Evolutionary conservation across 2,113 vertebrate genomes (phyloP), one percentile per base, ranked within the genome.

Genomic region (Dipodomys merriami): DNA sequence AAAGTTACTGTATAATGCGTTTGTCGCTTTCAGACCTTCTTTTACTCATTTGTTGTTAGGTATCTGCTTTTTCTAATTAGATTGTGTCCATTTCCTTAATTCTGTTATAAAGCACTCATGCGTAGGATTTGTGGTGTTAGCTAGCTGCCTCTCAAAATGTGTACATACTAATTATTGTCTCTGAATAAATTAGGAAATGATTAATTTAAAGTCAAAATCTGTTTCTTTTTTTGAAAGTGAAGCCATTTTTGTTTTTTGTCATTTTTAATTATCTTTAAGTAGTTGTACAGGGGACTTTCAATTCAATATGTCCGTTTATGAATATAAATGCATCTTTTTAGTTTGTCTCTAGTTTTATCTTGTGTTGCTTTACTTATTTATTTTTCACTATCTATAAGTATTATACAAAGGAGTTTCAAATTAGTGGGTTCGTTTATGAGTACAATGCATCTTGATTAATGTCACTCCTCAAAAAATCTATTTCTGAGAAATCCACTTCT

Each of bases 171-270:
- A 76, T 79, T 73, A 49, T 35, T 82, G 90, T 62, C 27, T 80
- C 44, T 92, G 88, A 84, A 49, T 87, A 71, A 87, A 57, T 57
- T 57, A 57, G 25, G 53, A 90, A 91, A 81, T 81, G 8, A 88
- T 85, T 27, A 77, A 84, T 30, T 95, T 81, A 91, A 27, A 91
- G 76, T 76, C 57, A 11, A 57, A 57, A 57, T 57, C 15, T 57
- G 53, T 57, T 57, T 49, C 49, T 49, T 9, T 49, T 57, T 57
- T 57, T 57, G 12, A 16, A 57, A 57, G 53, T 4, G 15, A 57
- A 57, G 15, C 53, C 53, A 18, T 57, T 4, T 57, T 57, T 13
- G 53, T 57, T 57, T 13, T 18, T 57, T 57, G 53, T 57, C 0
- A 57, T 57, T 57, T 49, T 57, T 57, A 57, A 57, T 57, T 57